Percentiles rank a stretch among this genome's conserved stretches.
Evolutionary conservation across 2,888 invertebrate species (phyloP).

Genomic region (Physocephala rufipes): DNA sequence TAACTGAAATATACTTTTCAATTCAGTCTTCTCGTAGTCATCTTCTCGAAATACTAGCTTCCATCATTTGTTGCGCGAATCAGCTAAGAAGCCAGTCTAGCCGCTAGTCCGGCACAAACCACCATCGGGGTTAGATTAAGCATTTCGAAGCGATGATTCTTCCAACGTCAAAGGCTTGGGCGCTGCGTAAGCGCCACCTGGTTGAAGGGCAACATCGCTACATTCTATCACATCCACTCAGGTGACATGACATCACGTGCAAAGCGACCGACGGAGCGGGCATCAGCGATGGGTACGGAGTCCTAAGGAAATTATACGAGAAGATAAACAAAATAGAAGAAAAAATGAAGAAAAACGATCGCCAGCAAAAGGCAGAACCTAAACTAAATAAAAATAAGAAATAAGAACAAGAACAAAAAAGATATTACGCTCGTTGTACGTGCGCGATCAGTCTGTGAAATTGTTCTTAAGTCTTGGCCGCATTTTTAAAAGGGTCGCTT

Average conservation of each 20-base stretch:
- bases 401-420: constrained; percentile 13
- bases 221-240: constrained; percentile 33
- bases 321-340: neutral
- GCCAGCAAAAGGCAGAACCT: constrained; percentile 35
- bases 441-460: neutral
- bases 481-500: neutral
- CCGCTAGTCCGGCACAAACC: too few relatives aligned
- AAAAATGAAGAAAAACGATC: neutral
- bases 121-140: too few relatives aligned
- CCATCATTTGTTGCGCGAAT: too few relatives aligned
- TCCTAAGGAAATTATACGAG: neutral
- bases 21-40: too few relatives aligned
- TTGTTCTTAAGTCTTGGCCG: neutral
- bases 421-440: constrained; percentile 21
- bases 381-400: constrained; percentile 30
- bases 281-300: neutral
- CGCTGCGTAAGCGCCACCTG: constrained; percentile 20
- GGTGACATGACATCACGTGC: constrained; percentile 31
- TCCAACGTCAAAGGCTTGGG: neutral
- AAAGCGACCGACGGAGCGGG: neutral
- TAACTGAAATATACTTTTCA: too few relatives aligned
- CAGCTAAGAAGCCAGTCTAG: too few relatives aligned
- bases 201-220: neutral
- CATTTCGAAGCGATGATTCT: neutral
- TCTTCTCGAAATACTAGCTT: too few relatives aligned